A percentile compares a stretch with the other conserved stretches of the same genome.
These are phyloP conservation scores for Brachylomia viminalis DNA, from an alignment of 2,888 invertebrate genomes.

Conservation along the genomic window DNA sequence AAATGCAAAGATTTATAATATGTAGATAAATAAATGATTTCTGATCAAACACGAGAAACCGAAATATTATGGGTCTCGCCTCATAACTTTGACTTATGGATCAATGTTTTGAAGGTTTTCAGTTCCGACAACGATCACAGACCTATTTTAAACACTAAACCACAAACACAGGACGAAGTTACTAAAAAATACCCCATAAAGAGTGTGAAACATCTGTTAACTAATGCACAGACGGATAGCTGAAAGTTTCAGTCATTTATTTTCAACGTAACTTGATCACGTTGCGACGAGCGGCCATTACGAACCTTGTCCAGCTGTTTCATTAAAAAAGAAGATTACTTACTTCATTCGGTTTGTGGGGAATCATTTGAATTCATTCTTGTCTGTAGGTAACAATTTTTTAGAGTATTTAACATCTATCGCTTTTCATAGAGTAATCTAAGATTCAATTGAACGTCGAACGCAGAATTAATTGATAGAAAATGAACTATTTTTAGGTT, in stretches of 20 bases:
- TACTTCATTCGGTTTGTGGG: conserved; percentile 17
- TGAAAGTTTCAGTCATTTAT: conserved; percentile 63
- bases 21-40: too few relatives aligned
- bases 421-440: background rate
- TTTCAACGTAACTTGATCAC: conserved; percentile 68
- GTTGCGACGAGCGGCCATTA: conserved; percentile 40
- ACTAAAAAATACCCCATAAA: conserved; percentile 19
- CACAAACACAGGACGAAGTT: conserved; percentile 6
- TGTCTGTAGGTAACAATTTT: background rate
- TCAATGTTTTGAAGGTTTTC: too few relatives aligned
- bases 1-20: too few relatives aligned
- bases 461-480: background rate
- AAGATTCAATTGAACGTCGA: background rate
- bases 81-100: too few relatives aligned
- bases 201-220: conserved; percentile 45
- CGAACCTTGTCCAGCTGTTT: conserved; percentile 47
- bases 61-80: too few relatives aligned
- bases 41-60: too few relatives aligned
- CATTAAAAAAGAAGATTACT: conserved; percentile 45
- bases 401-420: background rate
- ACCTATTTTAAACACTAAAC: background rate
- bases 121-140: background rate
- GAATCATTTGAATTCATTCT: conserved; percentile 4
- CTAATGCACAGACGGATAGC: conserved; percentile 29
- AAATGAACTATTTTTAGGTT: background rate